Evolutionary conservation across 2,113 vertebrate genomes (phyloP).

Genomic region (Arothron firmamentum): DNA sequence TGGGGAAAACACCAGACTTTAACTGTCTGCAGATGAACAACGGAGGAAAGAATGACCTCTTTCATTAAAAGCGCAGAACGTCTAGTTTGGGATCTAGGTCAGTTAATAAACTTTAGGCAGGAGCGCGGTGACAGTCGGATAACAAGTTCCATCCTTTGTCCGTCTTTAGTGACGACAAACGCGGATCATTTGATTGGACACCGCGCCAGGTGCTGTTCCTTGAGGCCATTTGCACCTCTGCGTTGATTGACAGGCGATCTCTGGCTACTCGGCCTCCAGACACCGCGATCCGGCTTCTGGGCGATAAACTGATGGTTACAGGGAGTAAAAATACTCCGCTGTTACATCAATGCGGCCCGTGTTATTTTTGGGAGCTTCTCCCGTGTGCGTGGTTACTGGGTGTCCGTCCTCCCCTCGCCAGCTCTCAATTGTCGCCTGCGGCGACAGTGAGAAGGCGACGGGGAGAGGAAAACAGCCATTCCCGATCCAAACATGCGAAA

Average conservation of each 20-base stretch:
- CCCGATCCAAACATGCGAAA: background rate
- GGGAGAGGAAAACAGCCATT: background rate
- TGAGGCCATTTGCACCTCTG: slow-evolving; percentile 8
- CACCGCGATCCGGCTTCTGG: slow-evolving; percentile 16
- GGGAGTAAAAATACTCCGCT: slow-evolving; percentile 73
- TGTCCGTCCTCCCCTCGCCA: slow-evolving; percentile 21
- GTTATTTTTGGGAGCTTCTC: slow-evolving; percentile 71
- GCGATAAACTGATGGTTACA: slow-evolving; percentile 61
- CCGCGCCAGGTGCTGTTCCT: slow-evolving; percentile 14
- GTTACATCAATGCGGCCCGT: slow-evolving; percentile 61
- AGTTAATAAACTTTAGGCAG: too few relatives aligned
- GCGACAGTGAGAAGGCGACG: slow-evolving; percentile 4
- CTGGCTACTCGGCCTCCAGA: slow-evolving; percentile 9
- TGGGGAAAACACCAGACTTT: too few relatives aligned
- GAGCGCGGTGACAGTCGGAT: too few relatives aligned
- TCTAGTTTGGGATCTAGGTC: too few relatives aligned
- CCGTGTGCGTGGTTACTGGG: slow-evolving; percentile 42
- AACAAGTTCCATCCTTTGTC: slow-evolving; percentile 24
- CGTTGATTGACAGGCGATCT: slow-evolving; percentile 24
- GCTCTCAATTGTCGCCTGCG: slow-evolving; percentile 32
- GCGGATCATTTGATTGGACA: background rate
- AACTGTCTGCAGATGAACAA: too few relatives aligned
- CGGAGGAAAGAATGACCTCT: too few relatives aligned
- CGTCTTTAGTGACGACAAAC: background rate
- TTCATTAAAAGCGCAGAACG: too few relatives aligned